Evolutionary conservation across 2,113 vertebrate genomes (phyloP).

Genomic region (Pelobates fuscus): DNA sequence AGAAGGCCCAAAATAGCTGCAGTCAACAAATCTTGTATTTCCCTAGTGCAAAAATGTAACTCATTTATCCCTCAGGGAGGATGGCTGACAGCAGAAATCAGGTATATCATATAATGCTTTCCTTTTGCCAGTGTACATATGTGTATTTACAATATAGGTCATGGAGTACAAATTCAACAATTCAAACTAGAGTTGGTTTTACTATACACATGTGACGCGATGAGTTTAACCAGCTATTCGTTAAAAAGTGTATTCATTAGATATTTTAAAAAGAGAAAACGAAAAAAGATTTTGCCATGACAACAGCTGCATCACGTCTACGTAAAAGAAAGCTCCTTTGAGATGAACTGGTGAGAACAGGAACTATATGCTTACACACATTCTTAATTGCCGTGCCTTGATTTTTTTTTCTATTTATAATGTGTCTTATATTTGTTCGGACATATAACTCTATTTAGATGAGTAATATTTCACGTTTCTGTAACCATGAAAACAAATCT

Average conservation of each 20-base stretch:
- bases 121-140: neutral
- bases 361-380: slow-evolving; percentile 14
- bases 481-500: neutral
- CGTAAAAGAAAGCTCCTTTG: neutral
- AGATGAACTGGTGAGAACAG: slow-evolving; percentile 19
- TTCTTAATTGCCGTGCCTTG: neutral
- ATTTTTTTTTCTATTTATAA: neutral
- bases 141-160: neutral
- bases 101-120: neutral
- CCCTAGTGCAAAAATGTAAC: slow-evolving; percentile 38
- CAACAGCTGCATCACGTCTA: slow-evolving; percentile 7
- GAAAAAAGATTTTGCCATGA: slow-evolving; percentile 22
- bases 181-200: neutral
- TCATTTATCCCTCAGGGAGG: slow-evolving; percentile 13
- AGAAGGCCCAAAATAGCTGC: slow-evolving; percentile 3
- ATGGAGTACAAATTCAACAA: neutral
- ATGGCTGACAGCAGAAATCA: slow-evolving; percentile 11
- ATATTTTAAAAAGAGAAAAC: neutral
- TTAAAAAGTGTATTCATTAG: slow-evolving; percentile 25
- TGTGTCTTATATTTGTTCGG: neutral
- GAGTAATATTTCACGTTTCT: neutral
- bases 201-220: neutral
- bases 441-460: neutral
- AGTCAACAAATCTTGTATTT: slow-evolving; percentile 23
- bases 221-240: neutral